Conservation (phyloP, 2,888 invertebrate species). For the Molanna angustata region DNA sequence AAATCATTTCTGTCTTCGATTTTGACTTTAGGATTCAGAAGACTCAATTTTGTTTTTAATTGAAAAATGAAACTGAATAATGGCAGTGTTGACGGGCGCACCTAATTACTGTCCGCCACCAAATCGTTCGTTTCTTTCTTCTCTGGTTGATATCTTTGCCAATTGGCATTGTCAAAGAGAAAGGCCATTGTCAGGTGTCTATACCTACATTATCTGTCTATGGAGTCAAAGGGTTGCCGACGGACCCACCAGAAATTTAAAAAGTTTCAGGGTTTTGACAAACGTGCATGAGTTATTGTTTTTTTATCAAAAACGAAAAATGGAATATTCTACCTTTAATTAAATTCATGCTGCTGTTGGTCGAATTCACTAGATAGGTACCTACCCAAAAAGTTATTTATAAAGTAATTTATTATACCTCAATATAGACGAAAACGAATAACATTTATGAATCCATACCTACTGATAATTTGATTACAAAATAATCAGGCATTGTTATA, state of each 20-base stretch:
- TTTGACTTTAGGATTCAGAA: no score
- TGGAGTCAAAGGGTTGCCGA: constrained; percentile 24
- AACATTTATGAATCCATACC: no score
- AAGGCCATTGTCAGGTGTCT: constrained; percentile 27
- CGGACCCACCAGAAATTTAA: constrained; percentile 22
- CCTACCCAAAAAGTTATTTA: no score
- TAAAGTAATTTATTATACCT: no score
- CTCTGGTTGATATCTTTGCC: constrained; percentile 4
- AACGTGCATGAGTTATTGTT: neutral
- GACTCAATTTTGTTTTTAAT: constrained; percentile 19
- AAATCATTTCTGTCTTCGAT: no score
- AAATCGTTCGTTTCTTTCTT: neutral
- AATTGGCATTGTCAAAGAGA: constrained; percentile 13
- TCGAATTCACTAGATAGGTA: no score
- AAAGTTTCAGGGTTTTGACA: constrained; percentile 5
- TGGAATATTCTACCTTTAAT: no score
- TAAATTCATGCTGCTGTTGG: no score
- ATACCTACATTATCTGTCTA: constrained; percentile 17
- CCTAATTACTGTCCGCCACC: constrained; percentile 22
- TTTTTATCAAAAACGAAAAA: no score
- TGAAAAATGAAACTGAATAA: constrained; percentile 13
- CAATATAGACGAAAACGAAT: no score
- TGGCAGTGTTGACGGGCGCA: constrained; percentile 22
- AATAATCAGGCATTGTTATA: no score
- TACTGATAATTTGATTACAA: no score